phyloP scores from a whole-genome alignment of 2,888 invertebrate genomes.

The Phalera bucephala region DNA sequence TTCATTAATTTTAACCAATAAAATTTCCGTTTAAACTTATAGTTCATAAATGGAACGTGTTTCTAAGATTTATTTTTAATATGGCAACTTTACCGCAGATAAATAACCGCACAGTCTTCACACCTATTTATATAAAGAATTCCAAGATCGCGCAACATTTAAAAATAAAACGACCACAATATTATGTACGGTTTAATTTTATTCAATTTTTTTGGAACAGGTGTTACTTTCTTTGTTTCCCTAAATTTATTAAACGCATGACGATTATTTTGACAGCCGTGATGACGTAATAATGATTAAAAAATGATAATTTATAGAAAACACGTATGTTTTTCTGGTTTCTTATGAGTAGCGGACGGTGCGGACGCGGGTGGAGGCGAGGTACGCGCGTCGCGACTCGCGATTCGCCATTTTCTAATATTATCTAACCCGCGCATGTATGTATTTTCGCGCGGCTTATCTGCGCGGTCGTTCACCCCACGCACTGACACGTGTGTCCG shows the following conservation, averaged over 20 bases:
- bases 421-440: conserved; percentile 63
- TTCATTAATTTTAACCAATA: neutral
- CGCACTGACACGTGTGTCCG: conserved; percentile 44
- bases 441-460: conserved; percentile 73
- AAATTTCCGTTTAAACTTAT: neutral
- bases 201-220: no score
- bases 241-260: no score
- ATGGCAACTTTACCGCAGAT: no score
- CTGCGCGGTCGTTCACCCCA: conserved; percentile 61
- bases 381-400: conserved; percentile 32
- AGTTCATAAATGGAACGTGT: neutral
- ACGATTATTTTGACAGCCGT: no score
- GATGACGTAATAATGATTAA: no score
- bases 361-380: neutral
- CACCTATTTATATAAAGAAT: neutral
- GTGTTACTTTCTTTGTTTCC: no score
- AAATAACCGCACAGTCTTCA: neutral
- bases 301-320: no score
- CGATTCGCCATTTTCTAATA: conserved; percentile 72
- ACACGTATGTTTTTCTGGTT: neutral
- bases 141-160: neutral
- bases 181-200: no score
- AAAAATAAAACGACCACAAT: neutral
- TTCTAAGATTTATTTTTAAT: neutral
- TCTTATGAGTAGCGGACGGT: neutral